Percentiles rank a stretch among this genome's conserved stretches.
Evolutionary conservation across 1,140 invertebrate species (phyloP).

Genomic region (Acromyrmex echinatior): DNA sequence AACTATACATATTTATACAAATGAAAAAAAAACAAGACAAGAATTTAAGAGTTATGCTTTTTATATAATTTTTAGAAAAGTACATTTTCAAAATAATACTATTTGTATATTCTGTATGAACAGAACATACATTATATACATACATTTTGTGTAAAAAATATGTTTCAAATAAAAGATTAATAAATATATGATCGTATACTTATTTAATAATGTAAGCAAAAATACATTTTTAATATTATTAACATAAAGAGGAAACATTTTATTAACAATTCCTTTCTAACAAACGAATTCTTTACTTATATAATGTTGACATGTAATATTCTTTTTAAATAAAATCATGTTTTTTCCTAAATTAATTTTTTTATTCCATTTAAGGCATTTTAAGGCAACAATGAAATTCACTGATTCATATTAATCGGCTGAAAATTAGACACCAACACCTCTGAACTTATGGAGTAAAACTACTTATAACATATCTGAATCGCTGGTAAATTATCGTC

Average conservation of each 20-base stretch:
- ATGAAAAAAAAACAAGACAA: neutral
- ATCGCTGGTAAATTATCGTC: too few relatives aligned
- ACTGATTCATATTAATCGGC: too few relatives aligned
- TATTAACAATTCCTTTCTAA: neutral
- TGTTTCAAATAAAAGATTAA: neutral
- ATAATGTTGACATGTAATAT: neutral
- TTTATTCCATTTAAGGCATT: neutral
- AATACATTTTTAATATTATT: constrained; percentile 24
- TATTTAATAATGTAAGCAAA: neutral
- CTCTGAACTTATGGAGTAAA: too few relatives aligned
- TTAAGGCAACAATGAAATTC: too few relatives aligned
- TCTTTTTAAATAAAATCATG: neutral
- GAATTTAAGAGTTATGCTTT: neutral
- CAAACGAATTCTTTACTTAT: neutral
- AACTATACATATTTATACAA: neutral
- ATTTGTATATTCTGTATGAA: neutral
- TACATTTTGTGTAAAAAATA: neutral
- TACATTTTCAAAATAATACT: neutral
- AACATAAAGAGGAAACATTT: neutral
- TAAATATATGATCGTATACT: neutral
- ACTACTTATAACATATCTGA: too few relatives aligned
- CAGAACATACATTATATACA: neutral
- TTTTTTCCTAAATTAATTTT: neutral
- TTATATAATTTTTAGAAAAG: neutral
- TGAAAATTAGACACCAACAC: too few relatives aligned